phyloP scores from a whole-genome alignment of 2,888 invertebrate species.

The Lasioglossum zephyrum region DNA sequence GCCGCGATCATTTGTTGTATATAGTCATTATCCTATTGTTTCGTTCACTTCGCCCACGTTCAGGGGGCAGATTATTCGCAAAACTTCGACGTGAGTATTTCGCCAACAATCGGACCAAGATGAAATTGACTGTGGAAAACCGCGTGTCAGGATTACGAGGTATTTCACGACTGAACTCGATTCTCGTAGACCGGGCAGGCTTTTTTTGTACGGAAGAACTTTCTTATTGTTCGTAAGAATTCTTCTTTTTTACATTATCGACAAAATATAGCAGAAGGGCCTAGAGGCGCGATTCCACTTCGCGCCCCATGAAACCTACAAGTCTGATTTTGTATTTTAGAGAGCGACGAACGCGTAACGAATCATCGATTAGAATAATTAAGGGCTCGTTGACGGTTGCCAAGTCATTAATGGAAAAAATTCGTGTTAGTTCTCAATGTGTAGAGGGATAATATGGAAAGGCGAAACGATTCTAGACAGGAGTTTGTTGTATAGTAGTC shows the following conservation, averaged over 20 bases:
- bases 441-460: constrained; percentile 39
- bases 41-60: constrained; percentile 25
- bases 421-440: constrained; percentile 57
- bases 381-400: constrained; percentile 27
- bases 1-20: constrained; percentile 42
- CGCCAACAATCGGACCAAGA: constrained; percentile 40
- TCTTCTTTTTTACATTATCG: constrained; percentile 11
- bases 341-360: constrained; percentile 15
- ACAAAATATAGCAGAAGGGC: constrained; percentile 39
- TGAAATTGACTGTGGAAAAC: not conserved
- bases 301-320: constrained; percentile 61
- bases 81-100: constrained; percentile 32
- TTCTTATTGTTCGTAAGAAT: constrained; percentile 1
- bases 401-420: constrained; percentile 23
- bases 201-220: not conserved
- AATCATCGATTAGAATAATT: constrained; percentile 35
- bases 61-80: constrained; percentile 16
- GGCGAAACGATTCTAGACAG: constrained; percentile 48
- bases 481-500: constrained; percentile 75
- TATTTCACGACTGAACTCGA: not conserved
- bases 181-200: constrained; percentile 5
- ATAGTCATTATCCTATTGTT: constrained; percentile 36
- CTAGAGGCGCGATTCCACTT: constrained; percentile 45
- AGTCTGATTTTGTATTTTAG: constrained; percentile 72
- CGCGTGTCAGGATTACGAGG: not conserved